A percentile compares a stretch with the other conserved stretches of the same genome.
These are phyloP conservation scores for Pomacea maculata DNA, from an alignment of 1,140 invertebrate species.

Conservation along the genomic window DNA sequence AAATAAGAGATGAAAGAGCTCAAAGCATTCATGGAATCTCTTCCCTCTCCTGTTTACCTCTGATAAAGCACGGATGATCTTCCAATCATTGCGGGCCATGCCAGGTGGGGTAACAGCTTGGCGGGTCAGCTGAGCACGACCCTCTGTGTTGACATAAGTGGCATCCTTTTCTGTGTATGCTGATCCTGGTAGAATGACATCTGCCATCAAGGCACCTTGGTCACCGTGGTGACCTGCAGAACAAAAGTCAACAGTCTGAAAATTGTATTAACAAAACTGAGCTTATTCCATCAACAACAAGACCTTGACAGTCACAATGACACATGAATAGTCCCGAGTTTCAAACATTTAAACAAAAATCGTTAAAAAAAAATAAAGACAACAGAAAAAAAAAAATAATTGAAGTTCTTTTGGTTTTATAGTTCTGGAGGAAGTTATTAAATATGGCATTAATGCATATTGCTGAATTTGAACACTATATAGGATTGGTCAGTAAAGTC, in stretches of 20 bases:
- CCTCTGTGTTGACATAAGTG: slow-evolving; percentile 98
- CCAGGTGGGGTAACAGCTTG: slow-evolving; percentile 93
- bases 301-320: background rate
- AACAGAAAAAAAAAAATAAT: background rate
- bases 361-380: background rate
- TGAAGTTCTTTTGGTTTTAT: too few relatives aligned
- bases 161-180: slow-evolving; percentile 98
- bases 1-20: background rate
- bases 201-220: slow-evolving; percentile 89
- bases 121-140: slow-evolving; percentile 92
- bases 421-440: too few relatives aligned
- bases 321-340: background rate
- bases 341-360: background rate
- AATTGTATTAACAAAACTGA: too few relatives aligned
- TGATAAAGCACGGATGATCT: slow-evolving; percentile 91
- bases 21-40: background rate
- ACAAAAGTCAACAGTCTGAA: background rate
- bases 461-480: too few relatives aligned
- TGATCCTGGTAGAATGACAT: slow-evolving; percentile 92
- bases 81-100: slow-evolving; percentile 96
- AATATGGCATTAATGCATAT: too few relatives aligned
- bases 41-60: slow-evolving; percentile 70
- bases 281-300: background rate
- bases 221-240: slow-evolving; percentile 94
- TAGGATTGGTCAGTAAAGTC: too few relatives aligned